These are phyloP conservation scores for Neodiprion fabricii DNA, from an alignment of 1,140 invertebrate genomes.

Conservation along the genomic window DNA sequence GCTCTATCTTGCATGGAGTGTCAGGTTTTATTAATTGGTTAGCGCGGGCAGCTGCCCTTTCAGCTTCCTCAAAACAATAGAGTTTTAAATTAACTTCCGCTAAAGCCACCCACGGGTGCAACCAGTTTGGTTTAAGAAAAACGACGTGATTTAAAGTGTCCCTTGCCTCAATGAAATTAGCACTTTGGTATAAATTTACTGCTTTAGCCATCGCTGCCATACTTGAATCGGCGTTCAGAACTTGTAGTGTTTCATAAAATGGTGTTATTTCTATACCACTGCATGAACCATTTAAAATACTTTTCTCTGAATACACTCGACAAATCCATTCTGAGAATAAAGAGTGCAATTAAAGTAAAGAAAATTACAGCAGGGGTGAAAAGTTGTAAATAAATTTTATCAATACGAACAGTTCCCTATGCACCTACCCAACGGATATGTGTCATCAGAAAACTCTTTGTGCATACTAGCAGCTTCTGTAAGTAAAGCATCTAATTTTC, in stretches of 20 bases:
- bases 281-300: conserved; percentile 49
- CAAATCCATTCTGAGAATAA: conserved; percentile 66
- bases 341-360: conserved; percentile 15
- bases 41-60: conserved; percentile 60
- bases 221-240: conserved; percentile 64
- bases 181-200: conserved; percentile 60
- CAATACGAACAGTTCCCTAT: conserved; percentile 4
- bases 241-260: conserved; percentile 58
- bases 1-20: conserved; percentile 36
- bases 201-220: conserved; percentile 68
- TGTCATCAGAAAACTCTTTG: conserved; percentile 56
- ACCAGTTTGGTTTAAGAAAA: conserved; percentile 40
- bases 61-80: conserved; percentile 66
- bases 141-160: conserved; percentile 56
- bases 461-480: conserved; percentile 62
- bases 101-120: conserved; percentile 59
- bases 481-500: conserved; percentile 57
- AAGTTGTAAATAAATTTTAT: conserved; percentile 13
- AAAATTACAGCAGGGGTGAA: conserved; percentile 10
- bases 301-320: conserved; percentile 63
- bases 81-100: conserved; percentile 63
- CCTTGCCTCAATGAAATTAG: conserved; percentile 64
- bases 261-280: conserved; percentile 57
- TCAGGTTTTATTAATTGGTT: conserved; percentile 41
- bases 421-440: conserved; percentile 56